Base-by-base conservation (phyloP, 2,888 invertebrate species). In the Pterostichus madidus region DNA sequence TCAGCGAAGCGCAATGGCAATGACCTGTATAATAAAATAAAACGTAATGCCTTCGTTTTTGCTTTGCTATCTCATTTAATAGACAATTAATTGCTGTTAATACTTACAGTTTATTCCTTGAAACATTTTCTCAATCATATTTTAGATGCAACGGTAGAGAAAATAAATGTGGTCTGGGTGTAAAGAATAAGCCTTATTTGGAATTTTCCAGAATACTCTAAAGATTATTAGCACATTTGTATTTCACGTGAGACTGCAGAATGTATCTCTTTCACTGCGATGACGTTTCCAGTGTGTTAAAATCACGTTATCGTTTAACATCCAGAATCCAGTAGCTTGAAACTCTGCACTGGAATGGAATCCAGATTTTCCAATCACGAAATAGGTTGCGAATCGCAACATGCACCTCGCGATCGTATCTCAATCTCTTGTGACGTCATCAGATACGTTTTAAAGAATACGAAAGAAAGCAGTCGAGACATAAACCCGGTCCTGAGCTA, bases 351-450 rank as follows among this genome's bases (percentile, higher is more conserved):
- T 71, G 68, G 44, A 71, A 71, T 44, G 68, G 44, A 39, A 35
- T 35, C 75, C 75, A 75, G 75, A 31, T 52, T 71, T 44, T 75
- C 39, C 32, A 75, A 52, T 75, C 75, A 49, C 52, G 52, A 75
- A 75, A 75, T 75, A 52, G 75, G 35, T 75, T 75, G 52, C 52
- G 75, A 75, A 75, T 75, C 75, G 49, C 75, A 75, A 75, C 75
- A 52, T 75, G 75, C 49, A 75, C 52, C 75, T 32, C 52, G 49
- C 31, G 75, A 75, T 75, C 75, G 75, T 75, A 75, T 75, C 75
- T 75, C 52, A 32, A 75, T 75, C 75, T 75, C 75, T 32, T 75
- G 75, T 75, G 52, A 75, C 75, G 75, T 75, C 75, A 75, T 75
- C 52, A 24, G 13, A 75, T 75, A 31, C 75, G 52, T 75, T 75